Evolutionary conservation across 2,888 invertebrate genomes (phyloP).

Genomic region (Drosophila mayaguana): DNA sequence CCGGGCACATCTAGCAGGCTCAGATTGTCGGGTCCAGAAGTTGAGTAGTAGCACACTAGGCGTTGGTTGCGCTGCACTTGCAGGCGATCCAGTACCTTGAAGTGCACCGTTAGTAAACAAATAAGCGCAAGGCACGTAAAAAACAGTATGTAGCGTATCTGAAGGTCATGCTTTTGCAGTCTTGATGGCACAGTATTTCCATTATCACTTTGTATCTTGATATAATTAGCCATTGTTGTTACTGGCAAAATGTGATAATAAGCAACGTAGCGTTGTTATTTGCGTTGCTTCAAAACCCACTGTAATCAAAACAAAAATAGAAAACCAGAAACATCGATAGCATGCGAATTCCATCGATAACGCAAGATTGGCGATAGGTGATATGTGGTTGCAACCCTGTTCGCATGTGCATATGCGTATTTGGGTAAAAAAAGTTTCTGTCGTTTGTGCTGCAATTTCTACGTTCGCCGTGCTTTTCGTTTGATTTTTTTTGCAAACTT

Average conservation of each 20-base stretch:
- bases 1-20: conserved; percentile 88
- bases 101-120: conserved; percentile 16
- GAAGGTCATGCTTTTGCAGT: not conserved
- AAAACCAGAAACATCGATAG: conserved; percentile 39
- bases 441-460: conserved; percentile 44
- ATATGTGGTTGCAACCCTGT: conserved; percentile 38
- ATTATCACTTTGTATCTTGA: conserved; percentile 4
- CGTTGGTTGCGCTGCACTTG: conserved; percentile 31
- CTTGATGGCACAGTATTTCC: not conserved
- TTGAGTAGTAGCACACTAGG: conserved; percentile 54
- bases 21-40: conserved; percentile 74
- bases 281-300: conserved; percentile 20
- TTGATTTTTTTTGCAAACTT: conserved; percentile 24
- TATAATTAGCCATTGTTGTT: conserved; percentile 43
- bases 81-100: not conserved
- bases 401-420: conserved; percentile 63
- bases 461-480: not conserved
- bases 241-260: conserved; percentile 7
- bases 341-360: conserved; percentile 32
- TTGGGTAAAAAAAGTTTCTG: conserved; percentile 54
- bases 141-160: conserved; percentile 14
- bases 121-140: conserved; percentile 3
- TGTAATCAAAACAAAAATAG: conserved; percentile 2
- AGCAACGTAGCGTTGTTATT: conserved; percentile 10
- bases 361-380: conserved; percentile 25